These are phyloP conservation scores for Aphis gossypii DNA, from an alignment of 1,140 invertebrate genomes.

Conservation along the genomic window DNA sequence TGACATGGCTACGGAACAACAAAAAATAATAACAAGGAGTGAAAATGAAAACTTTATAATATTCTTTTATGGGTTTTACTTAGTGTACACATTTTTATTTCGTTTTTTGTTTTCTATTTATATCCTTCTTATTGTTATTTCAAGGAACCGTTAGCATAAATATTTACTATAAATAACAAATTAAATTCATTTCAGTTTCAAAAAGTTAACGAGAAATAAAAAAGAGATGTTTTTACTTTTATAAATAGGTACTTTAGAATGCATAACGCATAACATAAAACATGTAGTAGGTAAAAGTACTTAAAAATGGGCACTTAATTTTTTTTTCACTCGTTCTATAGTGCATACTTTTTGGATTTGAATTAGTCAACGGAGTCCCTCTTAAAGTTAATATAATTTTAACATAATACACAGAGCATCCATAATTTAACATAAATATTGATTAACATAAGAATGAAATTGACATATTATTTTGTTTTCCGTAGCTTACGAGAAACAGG, in stretches of 20 bases:
- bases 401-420: neutral
- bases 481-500: neutral
- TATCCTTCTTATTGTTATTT: neutral
- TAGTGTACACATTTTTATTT: neutral
- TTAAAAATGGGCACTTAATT: neutral
- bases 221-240: neutral
- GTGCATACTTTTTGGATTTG: neutral
- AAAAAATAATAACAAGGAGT: neutral
- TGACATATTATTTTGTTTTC: neutral
- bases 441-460: neutral
- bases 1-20: neutral
- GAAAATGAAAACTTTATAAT: constrained; percentile 1
- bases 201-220: neutral
- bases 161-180: neutral
- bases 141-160: neutral
- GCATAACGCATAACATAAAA: neutral
- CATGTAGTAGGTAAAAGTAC: neutral
- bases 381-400: neutral
- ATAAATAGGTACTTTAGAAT: neutral
- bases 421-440: neutral
- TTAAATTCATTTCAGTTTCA: neutral
- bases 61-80: neutral
- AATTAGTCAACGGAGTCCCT: neutral
- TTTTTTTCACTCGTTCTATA: neutral
- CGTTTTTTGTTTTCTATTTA: neutral